Base-by-base conservation (phyloP, 1,140 invertebrate species). In the Megalonaias nervosa region DNA sequence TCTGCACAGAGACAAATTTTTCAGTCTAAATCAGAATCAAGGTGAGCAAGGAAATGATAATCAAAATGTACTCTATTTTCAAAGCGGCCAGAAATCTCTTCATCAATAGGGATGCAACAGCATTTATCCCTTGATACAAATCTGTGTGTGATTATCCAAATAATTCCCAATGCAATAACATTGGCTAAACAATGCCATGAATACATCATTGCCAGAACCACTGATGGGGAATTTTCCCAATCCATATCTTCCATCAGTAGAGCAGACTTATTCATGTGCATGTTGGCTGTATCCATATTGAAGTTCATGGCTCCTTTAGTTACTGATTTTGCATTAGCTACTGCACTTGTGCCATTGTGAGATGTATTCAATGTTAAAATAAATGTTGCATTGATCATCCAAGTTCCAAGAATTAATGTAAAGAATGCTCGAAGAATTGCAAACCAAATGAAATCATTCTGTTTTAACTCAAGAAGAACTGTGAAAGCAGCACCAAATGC, bases 1-100 rank as follows among this genome's bases (percentile, higher is more conserved):
- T 48, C 38, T 48, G 4, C 38, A 11, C 11, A 9, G 38, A 48
- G 38, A 48, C 38, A 48, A 48, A 48, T 48, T 48, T 48, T 48
- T 48, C 38, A 48, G 38, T 48, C 38, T 48, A 48, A 48, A 48
- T 48, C 38, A 48, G 38, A 48, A 48, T 48, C 38, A 48, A 48
- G 38, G 38, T 48, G 38, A 48, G 38, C 38, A 48, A 48, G 38
- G 38, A 48, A 48, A 56, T 82, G 82, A 60, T 83, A 82, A 66
- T 86, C 82, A 73, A 86, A 86, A 64, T 78, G 79, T 9, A 85
- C 80, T 57, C 85, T 68, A 66, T 86, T 86, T 64, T 86, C 83
- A 26, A 86, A 72, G 13, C 56, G 67, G 26, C 65, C 80, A 19
- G 85, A 38, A 13, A n/a, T 73, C 14, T 78, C 80, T n/a, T 67